These are phyloP conservation scores for Hyperoplus lanceolatus DNA, from an alignment of 2,797 vertebrate genomes.

Conservation along the genomic window DNA sequence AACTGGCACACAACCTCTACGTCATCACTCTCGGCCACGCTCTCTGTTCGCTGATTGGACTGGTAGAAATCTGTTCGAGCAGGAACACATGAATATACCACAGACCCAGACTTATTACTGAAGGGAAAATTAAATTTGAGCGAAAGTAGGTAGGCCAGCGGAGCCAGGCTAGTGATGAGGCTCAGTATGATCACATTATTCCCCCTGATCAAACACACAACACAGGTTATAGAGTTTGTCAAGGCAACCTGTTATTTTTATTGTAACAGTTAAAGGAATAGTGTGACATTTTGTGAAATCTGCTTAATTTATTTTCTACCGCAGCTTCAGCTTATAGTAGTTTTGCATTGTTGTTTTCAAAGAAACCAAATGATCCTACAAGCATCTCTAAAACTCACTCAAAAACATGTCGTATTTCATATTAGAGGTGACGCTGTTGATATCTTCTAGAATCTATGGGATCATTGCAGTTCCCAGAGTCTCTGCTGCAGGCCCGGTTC, in stretches of 20 bases:
- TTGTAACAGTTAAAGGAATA: slow-evolving; percentile 6
- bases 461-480: neutral
- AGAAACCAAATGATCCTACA: neutral
- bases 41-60: too few species aligned
- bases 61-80: too few species aligned
- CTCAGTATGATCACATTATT: slow-evolving; percentile 34
- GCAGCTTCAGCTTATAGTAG: neutral
- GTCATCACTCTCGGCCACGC: too few species aligned
- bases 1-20: too few species aligned
- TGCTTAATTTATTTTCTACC: neutral
- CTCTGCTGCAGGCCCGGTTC: too few species aligned
- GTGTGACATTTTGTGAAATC: neutral
- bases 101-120: too few species aligned
- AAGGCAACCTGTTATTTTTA: slow-evolving; percentile 1
- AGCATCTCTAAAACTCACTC: neutral
- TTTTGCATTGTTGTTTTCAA: neutral
- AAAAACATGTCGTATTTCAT: neutral
- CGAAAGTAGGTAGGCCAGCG: too few species aligned
- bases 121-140: too few species aligned
- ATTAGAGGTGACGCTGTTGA: neutral
- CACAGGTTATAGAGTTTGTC: neutral
- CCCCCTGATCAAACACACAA: slow-evolving; percentile 6
- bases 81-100: too few species aligned
- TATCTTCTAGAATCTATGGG: neutral
- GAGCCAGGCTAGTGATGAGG: neutral